Evolutionary conservation across 1,140 invertebrate species (phyloP), one percentile per base, ranked within the genome.

Genomic region (Cylas formicarius): DNA sequence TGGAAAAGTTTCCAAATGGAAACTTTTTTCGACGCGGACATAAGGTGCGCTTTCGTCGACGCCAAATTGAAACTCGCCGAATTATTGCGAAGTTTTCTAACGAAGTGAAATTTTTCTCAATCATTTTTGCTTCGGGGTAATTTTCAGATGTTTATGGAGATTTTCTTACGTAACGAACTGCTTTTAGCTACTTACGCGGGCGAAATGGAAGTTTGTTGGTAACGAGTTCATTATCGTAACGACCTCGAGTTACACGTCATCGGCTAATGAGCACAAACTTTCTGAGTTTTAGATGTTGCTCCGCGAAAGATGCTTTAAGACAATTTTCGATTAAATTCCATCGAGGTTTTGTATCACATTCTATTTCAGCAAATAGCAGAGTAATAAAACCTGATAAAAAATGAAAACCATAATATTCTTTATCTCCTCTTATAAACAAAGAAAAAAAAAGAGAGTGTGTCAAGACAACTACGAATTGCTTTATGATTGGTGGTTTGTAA

Each of bases 71-170:
- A 21, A 37, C 18, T 37, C 20, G 18, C 19, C 10, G 35, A 37
- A 23, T 21, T 37, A 37, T 37, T 37, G 21, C 10, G 21, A 37
- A 37, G 18, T 37, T 37, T 37, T 37, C 26, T 23, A 37, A 37
- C 26, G 22, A 37, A 19, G 20, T 22, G 13, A 4, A 32, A 32
- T 17, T 26, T 10, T 17, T 13, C 9, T 32, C 9, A 32, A 18
- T 9, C 19, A 32, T 32, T 13, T 14, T 17, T 9, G 13, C 14
- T 32, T 32, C 2, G 2, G 9, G 4, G 27, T 28, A 8, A 28
- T 6, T 11, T 11, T 11, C 7, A 28, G 14, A 2, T 11, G 27
- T 2, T 6, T 28, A 11, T 28, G 7, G 7, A 14, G 14, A 8
- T 28, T 14, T 28, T 6, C 14, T 8, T 2, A 11, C 14, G 27